A percentile compares a stretch with the other conserved stretches of the same genome.
Conservation (phyloP, 2,797 vertebrate genomes). For the Sitta carolinensis region DNA sequence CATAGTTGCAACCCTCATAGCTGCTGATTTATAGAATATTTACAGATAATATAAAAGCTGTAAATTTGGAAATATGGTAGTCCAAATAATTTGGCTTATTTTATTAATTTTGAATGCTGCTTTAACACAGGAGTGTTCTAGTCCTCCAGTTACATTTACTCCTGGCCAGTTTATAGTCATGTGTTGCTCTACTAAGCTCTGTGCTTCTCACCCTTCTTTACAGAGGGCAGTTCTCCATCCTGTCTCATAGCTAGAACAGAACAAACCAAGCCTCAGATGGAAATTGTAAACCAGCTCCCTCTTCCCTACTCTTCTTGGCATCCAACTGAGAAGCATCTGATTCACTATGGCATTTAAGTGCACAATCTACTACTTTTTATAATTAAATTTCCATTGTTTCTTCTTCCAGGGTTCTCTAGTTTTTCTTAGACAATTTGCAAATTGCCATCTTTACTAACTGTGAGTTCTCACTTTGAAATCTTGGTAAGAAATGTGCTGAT, state of each 20-base stretch:
- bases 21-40: not conserved
- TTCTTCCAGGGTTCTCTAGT: not conserved
- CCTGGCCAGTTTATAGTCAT: not conserved
- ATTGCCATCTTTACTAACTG: not conserved
- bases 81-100: not conserved
- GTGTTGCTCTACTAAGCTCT: not conserved
- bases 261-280: not conserved
- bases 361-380: not conserved
- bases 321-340: not conserved
- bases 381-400: constrained; percentile 14
- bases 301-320: not conserved
- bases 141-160: not conserved
- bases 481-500: not conserved
- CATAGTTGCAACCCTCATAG: not conserved
- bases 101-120: not conserved
- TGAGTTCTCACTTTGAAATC: not conserved
- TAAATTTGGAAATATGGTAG: not conserved
- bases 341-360: not conserved
- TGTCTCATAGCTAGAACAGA: not conserved
- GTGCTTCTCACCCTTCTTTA: not conserved
- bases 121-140: not conserved
- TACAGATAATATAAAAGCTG: not conserved
- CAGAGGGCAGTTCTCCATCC: not conserved
- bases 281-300: not conserved
- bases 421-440: not conserved